Percentiles rank a stretch among this genome's conserved stretches.
Conservation (phyloP, 2,888 invertebrate genomes). For the Brachypalpus laphriformis region DNA sequence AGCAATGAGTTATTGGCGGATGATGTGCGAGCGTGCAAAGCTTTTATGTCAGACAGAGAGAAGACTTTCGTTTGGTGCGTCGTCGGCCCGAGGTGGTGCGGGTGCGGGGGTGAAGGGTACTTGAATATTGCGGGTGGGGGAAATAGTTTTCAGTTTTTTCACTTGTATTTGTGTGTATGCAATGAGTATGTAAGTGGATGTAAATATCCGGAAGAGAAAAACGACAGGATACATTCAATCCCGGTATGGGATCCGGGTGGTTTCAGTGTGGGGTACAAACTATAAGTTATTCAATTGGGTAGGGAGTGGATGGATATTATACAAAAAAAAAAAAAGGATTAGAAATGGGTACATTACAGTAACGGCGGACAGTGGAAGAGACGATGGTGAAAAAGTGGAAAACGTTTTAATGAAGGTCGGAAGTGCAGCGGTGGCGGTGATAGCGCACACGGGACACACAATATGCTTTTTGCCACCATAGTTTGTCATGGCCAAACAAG, state of each 20-base stretch:
- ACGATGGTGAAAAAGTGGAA: background rate
- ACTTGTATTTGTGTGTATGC: constrained; percentile 27
- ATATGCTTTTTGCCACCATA: constrained; percentile 36
- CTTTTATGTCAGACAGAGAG: constrained; percentile 62
- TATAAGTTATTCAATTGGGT: constrained; percentile 32
- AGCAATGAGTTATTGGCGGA: constrained; percentile 64
- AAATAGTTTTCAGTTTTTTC: constrained; percentile 38
- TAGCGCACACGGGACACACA: constrained; percentile 4
- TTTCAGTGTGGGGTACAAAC: constrained; percentile 10
- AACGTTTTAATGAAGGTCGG: background rate
- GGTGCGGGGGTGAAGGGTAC: background rate
- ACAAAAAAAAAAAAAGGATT: background rate
- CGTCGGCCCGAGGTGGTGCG: background rate
- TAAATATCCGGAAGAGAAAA: constrained; percentile 67
- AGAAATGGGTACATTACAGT: background rate
- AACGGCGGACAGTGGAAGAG: background rate
- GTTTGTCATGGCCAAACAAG: constrained; percentile 24
- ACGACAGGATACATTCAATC: constrained; percentile 47
- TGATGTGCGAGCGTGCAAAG: constrained; percentile 63
- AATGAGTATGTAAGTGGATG: constrained; percentile 54
- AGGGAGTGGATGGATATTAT: background rate
- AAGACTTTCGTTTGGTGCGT: constrained; percentile 8
- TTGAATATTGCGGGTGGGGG: background rate
- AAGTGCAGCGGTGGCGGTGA: constrained; percentile 10
- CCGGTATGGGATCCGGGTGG: constrained; percentile 25